A percentile compares a stretch with the other conserved stretches of the same genome.
phyloP scores from a whole-genome alignment of 1,140 invertebrate species.

The Prorops nasuta region DNA sequence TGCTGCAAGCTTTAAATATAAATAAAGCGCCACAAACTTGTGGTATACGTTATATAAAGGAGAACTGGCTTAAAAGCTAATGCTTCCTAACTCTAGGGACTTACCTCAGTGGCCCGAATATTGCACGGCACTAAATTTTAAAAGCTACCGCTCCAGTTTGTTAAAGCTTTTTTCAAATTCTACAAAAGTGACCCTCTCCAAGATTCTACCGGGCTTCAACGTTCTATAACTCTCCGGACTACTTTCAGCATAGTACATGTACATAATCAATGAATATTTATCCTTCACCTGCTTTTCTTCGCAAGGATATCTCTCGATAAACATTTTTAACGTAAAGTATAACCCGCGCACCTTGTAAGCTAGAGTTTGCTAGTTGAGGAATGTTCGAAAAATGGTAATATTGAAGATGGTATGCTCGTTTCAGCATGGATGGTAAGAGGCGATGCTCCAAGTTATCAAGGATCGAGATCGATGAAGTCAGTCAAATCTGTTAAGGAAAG shows the following conservation, averaged over 20 bases:
- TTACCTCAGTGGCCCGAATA: constrained; percentile 11
- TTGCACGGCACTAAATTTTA: constrained; percentile 15
- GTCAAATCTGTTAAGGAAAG: not conserved
- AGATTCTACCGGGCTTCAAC: constrained; percentile 3
- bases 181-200: constrained; percentile 6
- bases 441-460: constrained; percentile 14
- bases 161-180: constrained; percentile 5
- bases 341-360: too few relatives aligned
- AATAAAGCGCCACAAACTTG: constrained; percentile 27
- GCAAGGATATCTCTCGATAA: too few relatives aligned
- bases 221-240: too few relatives aligned
- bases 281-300: too few relatives aligned
- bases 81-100: constrained; percentile 24
- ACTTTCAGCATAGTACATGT: too few relatives aligned
- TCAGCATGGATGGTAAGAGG: constrained; percentile 2
- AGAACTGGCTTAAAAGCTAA: constrained; percentile 40
- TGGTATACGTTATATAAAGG: constrained; percentile 19
- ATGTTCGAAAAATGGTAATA: too few relatives aligned
- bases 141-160: constrained; percentile 9
- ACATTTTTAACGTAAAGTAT: too few relatives aligned
- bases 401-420: too few relatives aligned
- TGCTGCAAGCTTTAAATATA: constrained; percentile 37
- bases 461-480: constrained; percentile 9
- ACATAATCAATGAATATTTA: too few relatives aligned
- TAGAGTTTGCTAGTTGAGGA: too few relatives aligned